Evolutionary conservation across 1,140 invertebrate genomes (phyloP).

Genomic region (Stegodyphus mimosarum): DNA sequence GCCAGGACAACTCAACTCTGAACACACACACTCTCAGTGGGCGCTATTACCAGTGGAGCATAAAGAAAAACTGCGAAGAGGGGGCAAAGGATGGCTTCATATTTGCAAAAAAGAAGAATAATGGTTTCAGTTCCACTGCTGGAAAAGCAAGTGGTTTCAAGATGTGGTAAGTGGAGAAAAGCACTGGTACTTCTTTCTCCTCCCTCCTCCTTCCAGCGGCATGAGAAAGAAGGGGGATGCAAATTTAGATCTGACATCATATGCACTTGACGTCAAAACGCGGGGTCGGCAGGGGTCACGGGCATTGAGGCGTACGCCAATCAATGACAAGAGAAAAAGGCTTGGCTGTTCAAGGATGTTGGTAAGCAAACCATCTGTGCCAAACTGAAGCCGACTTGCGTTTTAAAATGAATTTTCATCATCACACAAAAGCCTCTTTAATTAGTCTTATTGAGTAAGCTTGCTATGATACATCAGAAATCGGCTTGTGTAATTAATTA

Average conservation of each 20-base stretch:
- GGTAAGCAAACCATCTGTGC: not conserved
- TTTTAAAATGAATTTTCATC: too few species aligned
- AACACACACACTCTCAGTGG: slow-evolving; percentile 17
- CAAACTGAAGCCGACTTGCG: too few species aligned
- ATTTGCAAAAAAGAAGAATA: not conserved
- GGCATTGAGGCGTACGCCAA: slow-evolving; percentile 18
- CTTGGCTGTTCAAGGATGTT: not conserved
- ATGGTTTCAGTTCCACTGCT: not conserved
- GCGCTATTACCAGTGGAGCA: not conserved
- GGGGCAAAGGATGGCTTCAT: not conserved
- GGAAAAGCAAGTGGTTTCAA: slow-evolving; percentile 47
- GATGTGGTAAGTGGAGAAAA: slow-evolving; percentile 24
- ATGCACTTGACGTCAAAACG: slow-evolving; percentile 23
- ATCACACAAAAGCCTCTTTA: too few species aligned
- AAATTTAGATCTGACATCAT: slow-evolving; percentile 59
- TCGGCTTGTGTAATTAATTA: too few species aligned
- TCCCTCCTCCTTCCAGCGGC: not conserved
- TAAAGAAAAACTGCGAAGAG: slow-evolving; percentile 10
- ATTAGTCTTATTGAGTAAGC: too few species aligned
- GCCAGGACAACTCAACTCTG: slow-evolving; percentile 1
- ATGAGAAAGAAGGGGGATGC: slow-evolving; percentile 21
- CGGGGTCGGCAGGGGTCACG: slow-evolving; percentile 37
- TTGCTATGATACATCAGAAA: too few species aligned
- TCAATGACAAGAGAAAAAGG: not conserved
- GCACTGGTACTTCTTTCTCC: not conserved